Percentiles rank a stretch among this genome's conserved stretches.
Conservation (phyloP, 2,797 vertebrate species). For the Esox lucius region DNA sequence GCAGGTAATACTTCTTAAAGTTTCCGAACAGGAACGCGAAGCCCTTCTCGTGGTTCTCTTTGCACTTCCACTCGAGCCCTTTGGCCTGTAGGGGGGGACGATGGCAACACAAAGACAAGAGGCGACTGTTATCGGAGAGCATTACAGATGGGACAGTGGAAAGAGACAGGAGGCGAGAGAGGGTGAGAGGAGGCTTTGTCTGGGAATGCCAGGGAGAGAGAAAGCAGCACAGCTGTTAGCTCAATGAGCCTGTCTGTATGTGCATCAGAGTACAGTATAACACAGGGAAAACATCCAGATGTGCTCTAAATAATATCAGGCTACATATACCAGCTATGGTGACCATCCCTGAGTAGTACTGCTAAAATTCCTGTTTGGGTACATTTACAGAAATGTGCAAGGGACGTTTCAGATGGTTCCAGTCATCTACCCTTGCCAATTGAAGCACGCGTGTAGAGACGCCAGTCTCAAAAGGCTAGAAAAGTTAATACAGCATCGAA, state of each 20-base stretch:
- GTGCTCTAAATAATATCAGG: neutral
- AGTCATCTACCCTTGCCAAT: neutral
- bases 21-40: conserved; percentile 97
- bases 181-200: conserved; percentile 62
- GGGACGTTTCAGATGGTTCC: neutral
- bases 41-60: conserved; percentile 97
- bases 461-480: too few relatives aligned
- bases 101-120: neutral
- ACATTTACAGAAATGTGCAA: neutral
- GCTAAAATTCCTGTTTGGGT: neutral
- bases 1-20: conserved; percentile 98
- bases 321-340: neutral
- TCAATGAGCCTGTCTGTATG: neutral
- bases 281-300: neutral
- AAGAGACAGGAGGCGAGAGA: conserved; percentile 54
- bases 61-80: conserved; percentile 97
- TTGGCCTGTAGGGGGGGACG: conserved; percentile 80
- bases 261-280: neutral
- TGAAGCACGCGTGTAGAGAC: neutral
- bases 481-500: neutral
- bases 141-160: neutral
- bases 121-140: neutral
- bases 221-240: neutral
- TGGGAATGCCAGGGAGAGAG: conserved; percentile 44
- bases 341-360: neutral